Evolutionary conservation across 2,113 vertebrate genomes (phyloP), one percentile per base, ranked within the genome.

Genomic region (Coryphaenoides rupestris): DNA sequence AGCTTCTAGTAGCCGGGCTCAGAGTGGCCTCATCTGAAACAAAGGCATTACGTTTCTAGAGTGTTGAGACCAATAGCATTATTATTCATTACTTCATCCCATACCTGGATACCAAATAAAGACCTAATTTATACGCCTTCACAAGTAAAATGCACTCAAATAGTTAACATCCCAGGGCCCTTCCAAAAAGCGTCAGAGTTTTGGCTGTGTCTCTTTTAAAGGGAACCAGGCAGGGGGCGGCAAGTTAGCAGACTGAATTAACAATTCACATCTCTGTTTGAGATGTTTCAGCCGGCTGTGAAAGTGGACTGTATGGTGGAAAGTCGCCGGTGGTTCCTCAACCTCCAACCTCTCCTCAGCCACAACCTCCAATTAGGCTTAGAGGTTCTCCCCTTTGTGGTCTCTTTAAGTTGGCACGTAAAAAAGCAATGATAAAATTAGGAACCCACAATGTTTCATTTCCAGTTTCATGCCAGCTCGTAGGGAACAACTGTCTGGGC

Each of bases 361-460:
- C 83, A 73, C 79, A 84, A 82, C 81, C 80, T 80, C 83, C 79
- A 86, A 82, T 90, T 85, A 87, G 74, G 55, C 84, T 79, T 59
- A 5, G 63, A 83, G 76, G 78, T 81, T 83, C 80, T 83, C 82
- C 71, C 62, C 74, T 81, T 69, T 76, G 77, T 12, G 74, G 73
- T 79, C 73, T 58, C 67, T 80, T 78, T 65, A 70, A 79, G 60
- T 77, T 85, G 66, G 70, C 63, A 19, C 21, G 68, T 61, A 67
- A 70, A 69, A 83, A 12, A 80, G 72, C 58, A 15, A 75, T 80
- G 77, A 76, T 81, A 83, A 86, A 89, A 87, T 84, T 88, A 89
- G 84, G 33, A 87, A 78, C 58, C 80, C 76, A 60, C 75, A 79
- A 75, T 76, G 79, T 87, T 89, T 87, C 84, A 83, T 87, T 88